Evolutionary conservation across 2,113 vertebrate genomes (phyloP).

Genomic region (Leuciscus idus): DNA sequence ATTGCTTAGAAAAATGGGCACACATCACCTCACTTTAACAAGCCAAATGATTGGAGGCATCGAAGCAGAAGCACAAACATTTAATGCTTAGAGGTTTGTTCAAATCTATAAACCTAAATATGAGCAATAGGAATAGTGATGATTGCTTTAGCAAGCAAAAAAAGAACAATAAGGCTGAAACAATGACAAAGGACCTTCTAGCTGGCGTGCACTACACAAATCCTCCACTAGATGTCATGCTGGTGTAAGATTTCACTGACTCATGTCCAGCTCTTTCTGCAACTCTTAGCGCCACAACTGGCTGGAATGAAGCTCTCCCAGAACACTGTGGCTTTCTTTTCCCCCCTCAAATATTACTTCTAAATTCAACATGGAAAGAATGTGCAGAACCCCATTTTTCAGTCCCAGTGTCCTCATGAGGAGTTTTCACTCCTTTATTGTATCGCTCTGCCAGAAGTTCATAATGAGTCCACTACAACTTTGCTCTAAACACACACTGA

Average conservation of each 20-base stretch:
- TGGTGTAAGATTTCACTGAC: background rate
- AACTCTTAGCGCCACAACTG: slow-evolving; percentile 45
- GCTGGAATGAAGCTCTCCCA: slow-evolving; percentile 69
- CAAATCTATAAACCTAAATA: background rate
- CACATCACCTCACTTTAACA: background rate
- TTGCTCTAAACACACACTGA: background rate
- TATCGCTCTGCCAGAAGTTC: slow-evolving; percentile 35
- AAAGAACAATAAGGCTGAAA: background rate
- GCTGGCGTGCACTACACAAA: background rate
- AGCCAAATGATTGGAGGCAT: background rate
- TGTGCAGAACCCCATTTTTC: slow-evolving; percentile 71
- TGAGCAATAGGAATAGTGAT: background rate
- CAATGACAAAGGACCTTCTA: slow-evolving; percentile 4
- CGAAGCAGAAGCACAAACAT: background rate
- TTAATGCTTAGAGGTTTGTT: background rate
- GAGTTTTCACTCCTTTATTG: background rate
- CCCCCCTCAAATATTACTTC: slow-evolving; percentile 67
- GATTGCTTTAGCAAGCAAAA: background rate
- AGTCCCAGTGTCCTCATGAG: slow-evolving; percentile 52
- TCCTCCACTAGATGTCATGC: slow-evolving; percentile 69
- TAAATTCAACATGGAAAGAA: slow-evolving; percentile 76
- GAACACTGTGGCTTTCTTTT: slow-evolving; percentile 74
- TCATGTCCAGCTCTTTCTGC: slow-evolving; percentile 1
- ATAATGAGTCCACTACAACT: slow-evolving; percentile 11
- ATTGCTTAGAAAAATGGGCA: background rate